Base-by-base conservation (phyloP, 2,113 vertebrate genomes). In the Eublepharis macularius region DNA sequence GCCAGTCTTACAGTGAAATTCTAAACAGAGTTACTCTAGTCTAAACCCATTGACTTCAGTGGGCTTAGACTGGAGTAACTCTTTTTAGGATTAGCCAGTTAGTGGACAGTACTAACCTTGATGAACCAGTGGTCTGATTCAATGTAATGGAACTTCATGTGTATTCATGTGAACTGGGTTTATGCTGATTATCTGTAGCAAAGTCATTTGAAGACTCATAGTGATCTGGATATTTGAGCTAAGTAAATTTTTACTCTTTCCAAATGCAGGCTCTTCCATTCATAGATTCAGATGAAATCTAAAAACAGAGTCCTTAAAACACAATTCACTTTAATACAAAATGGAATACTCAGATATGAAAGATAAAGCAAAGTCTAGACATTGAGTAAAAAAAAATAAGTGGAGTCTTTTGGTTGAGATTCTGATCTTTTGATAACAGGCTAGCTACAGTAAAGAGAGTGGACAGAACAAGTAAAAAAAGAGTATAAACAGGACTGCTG, bases 371-470 rank as follows among this genome's bases (percentile, higher is more conserved):
- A 77, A 89, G 65, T 11, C 29, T 66, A n/a, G 32, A 32, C 91
- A 82, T 83, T 80, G 77, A 70, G 70, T 89, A 85, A 93, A 89
- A 90, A 91, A 92, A 90, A 92, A 88, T 47, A 88, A 73, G 90
- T 83, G 82, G 84, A 72, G 86, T 90, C 65, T 57, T 90, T 87
- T 87, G 86, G 86, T 92, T 90, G 92, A 86, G 85, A 89, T 80
- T 87, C 86, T 90, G 91, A 81, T 85, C 76, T 93, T 91, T 92
- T 0, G 0, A 4, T 90, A 57, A 57, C 83, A 89, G 86, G 83
- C 86, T 90, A 76, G 75, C 82, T 91, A 77, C 49, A 79, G 75
- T 78, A 82, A 82, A 84, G 84, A 74, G 76, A 7, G 81, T 84
- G 77, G 45, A 0, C 0, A 39, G 41, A 36, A 76, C 32, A 14